These are phyloP conservation scores for Syngnathoides biaculeatus DNA, from an alignment of 2,113 vertebrate genomes.

Conservation along the genomic window DNA sequence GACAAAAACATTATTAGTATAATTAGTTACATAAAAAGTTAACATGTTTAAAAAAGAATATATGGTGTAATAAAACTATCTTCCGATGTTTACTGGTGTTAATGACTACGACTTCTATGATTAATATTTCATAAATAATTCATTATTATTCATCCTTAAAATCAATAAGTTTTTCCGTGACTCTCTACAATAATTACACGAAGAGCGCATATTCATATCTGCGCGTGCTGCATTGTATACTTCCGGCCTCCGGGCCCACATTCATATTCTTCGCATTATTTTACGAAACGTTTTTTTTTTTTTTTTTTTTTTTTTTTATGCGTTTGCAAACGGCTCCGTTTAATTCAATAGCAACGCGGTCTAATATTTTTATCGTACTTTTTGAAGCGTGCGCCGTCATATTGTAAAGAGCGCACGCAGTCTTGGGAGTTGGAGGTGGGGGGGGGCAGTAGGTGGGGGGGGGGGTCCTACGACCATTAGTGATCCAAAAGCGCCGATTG, in stretches of 20 bases:
- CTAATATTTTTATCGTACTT: background rate
- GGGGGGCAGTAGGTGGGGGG: background rate
- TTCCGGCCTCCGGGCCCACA: background rate
- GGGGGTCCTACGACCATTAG: constrained; percentile 19
- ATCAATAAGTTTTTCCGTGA: background rate
- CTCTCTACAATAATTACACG: background rate
- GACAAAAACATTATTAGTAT: no score
- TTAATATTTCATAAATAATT: no score
- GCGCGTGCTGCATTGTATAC: background rate
- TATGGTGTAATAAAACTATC: no score
- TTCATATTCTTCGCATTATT: background rate
- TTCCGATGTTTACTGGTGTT: no score
- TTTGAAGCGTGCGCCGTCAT: background rate
- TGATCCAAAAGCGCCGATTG: constrained; percentile 49
- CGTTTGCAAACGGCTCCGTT: background rate
- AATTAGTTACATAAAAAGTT: no score
- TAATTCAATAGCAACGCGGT: background rate
- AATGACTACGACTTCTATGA: no score
- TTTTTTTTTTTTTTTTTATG: no score
- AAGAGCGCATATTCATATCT: background rate
- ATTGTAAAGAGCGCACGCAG: background rate
- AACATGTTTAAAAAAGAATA: no score
- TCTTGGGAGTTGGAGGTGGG: background rate
- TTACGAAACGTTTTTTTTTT: no score
- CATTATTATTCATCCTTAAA: no score